Base-by-base conservation (phyloP, 2,797 vertebrate genomes). In the Sebastes matsubarae region DNA sequence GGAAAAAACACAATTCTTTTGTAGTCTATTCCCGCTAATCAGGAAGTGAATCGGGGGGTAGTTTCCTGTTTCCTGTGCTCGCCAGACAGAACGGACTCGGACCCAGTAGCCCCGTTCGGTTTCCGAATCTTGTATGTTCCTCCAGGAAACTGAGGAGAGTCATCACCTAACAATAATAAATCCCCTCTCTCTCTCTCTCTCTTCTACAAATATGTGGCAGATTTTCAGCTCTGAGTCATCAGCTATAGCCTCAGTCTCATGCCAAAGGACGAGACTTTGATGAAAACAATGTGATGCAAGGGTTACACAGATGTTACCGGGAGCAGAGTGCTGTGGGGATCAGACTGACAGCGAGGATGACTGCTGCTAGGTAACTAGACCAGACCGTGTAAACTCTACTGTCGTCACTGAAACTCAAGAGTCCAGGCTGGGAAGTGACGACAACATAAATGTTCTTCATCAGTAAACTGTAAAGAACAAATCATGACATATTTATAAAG, bases 61-160 rank as follows among this genome's bases (percentile, higher is more conserved):
- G 95, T 94, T 97, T 97, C 96, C 97, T 92, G 95, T 96, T 97
- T 97, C 96, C 96, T 96, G 92, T 90, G 78, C 88, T 91, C 81
- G 89, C 91, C 93, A 91, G 94, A 94, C 88, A 91, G 90, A 80
- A 74, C 57, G 2, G 80, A 83, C 85, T 84, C 22, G n/a, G 91
- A 83, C 89, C 91, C 81, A 90, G 89, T 94, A 95, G 93, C 82
- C 89, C 88, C 77, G 91, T 94, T 96, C 29, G 16, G 73, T 93
- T 94, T 95, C 90, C 80, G 83, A 90, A 90, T 90, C 78, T 71
- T 78, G 59, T 70, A 81, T 25, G 81, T 95, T 97, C 94, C 92
- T 96, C 92, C 94, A 92, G 96, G 91, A 93, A 94, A 91, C 87
- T 13, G 34, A 77, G 81, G 78, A 57, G 70, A 93, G 80, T 88